Evolutionary conservation across 30 jellyfish, hydroid and myxozoan species (phyloP).

Genomic region (Hydra vulgaris): DNA sequence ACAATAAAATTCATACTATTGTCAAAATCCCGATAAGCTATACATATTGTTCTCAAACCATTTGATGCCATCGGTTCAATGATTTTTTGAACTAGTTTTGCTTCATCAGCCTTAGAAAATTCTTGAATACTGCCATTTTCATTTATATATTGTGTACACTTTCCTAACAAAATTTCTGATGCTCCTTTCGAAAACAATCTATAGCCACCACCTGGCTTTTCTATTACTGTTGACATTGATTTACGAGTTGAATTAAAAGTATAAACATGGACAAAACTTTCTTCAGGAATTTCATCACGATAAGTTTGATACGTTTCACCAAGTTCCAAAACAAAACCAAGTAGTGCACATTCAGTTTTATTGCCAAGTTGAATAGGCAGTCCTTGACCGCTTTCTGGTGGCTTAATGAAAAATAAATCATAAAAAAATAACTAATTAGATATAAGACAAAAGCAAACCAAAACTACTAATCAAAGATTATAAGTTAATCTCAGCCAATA

Average conservation of each 20-base stretch:
- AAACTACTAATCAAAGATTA: not conserved
- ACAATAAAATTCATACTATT: no score
- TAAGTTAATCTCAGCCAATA: no score
- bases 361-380: conserved; percentile 90
- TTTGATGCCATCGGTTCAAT: conserved; percentile 97
- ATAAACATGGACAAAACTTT: conserved; percentile 55
- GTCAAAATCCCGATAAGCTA: conserved; percentile 84
- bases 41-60: conserved; percentile 82
- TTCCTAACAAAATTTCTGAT: conserved; percentile 78
- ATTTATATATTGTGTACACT: conserved; percentile 55
- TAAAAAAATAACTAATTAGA: not conserved
- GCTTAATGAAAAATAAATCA: conserved; percentile 22
- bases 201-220: conserved; percentile 54
- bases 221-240: conserved; percentile 80
- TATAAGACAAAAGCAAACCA: not conserved
- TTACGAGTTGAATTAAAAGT: conserved; percentile 86
- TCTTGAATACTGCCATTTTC: conserved; percentile 10
- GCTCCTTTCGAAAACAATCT: conserved; percentile 91
- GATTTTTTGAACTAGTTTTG: conserved; percentile 35
- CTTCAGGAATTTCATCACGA: conserved; percentile 75
- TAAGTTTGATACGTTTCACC: conserved; percentile 76
- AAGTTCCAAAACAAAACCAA: conserved; percentile 67
- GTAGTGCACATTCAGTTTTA: conserved; percentile 97
- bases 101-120: conserved; percentile 44
- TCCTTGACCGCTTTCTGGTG: conserved; percentile 58